These are phyloP conservation scores for Eclectus roratus DNA, from an alignment of 2,113 vertebrate species.

Conservation along the genomic window DNA sequence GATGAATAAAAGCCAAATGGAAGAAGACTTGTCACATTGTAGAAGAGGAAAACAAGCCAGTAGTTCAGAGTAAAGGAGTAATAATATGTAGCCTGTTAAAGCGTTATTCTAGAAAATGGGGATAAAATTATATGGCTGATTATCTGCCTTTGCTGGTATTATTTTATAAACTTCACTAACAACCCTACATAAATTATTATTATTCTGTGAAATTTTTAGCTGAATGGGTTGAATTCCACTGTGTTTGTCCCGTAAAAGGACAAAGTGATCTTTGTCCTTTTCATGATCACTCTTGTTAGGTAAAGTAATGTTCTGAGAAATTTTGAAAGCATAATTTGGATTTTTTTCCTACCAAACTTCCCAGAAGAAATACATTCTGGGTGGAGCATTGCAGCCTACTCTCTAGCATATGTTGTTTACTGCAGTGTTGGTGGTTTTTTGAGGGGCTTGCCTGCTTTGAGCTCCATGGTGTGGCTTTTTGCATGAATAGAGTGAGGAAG, in stretches of 20 bases:
- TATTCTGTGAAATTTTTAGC: neutral
- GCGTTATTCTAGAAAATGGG: neutral
- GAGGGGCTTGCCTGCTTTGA: neutral
- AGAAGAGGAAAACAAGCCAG: neutral
- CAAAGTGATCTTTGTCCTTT: neutral
- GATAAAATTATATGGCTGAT: neutral
- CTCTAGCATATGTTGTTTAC: fast-evolving
- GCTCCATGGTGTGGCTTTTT: neutral
- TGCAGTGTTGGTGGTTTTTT: neutral
- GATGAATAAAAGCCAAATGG: neutral
- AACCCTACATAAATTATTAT: neutral
- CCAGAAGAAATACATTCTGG: neutral
- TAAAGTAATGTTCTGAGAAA: neutral
- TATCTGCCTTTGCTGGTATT: neutral
- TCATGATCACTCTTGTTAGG: neutral
- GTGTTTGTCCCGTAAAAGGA: neutral
- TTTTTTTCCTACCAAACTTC: neutral
- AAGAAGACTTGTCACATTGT: neutral
- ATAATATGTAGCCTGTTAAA: neutral
- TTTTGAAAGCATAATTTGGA: neutral
- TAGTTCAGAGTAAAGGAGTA: neutral
- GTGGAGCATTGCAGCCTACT: neutral
- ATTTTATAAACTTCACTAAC: neutral
- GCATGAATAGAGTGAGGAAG: neutral
- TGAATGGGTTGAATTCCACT: neutral